Evolutionary conservation across 2,797 vertebrate genomes (phyloP), one percentile per base, ranked within the genome.

Genomic region (Tachyglossus aculeatus): DNA sequence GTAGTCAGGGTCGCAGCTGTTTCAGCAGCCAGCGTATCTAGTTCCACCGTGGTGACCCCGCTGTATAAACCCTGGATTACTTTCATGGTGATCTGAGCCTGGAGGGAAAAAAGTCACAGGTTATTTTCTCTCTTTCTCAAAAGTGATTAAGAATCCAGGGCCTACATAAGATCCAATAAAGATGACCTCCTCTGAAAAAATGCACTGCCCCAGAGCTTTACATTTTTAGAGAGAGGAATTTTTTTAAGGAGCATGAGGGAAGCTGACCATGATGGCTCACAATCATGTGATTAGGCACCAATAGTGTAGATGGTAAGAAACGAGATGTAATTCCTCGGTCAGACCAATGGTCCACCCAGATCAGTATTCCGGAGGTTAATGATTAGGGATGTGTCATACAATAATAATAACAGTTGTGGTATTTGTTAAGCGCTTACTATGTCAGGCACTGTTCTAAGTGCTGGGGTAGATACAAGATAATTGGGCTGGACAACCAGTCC

Each of bases 71-170:
- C 98, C 83, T 99, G 97, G 55, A 99, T 99, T 73, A 99, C 97
- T 78, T 99, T 99, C 98, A 99, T 99, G 1, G 98, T 99, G 58
- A 99, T 99, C 89, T 99, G 97, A 6, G 97, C 94, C 95, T 96
- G 77, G 3, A 59, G 65, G 59, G 29, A 37, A 41, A 5, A 67
- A 64, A 74, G 33, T 1, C 2, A 9, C 19, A 15, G 37, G 37
- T 71, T 38, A 87, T 7, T 24, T 21, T 44, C 50, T 22, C 18
- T 36, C 62, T 39, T 66, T 73, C 43, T 67, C 31, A 59, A 22
- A 3, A 44, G 13, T 15, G 65, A 65, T 51, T 45, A 65, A 70
- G 31, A 62, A 76, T 66, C 66, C 6, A n/a, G n/a, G n/a, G n/a
- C n/a, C n/a, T n/a, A n/a, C 59, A 55, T n/a, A 5, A 64, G 5